Base-by-base conservation (phyloP, 2,797 vertebrate species). In the Oryzias dopingdopingensis region DNA sequence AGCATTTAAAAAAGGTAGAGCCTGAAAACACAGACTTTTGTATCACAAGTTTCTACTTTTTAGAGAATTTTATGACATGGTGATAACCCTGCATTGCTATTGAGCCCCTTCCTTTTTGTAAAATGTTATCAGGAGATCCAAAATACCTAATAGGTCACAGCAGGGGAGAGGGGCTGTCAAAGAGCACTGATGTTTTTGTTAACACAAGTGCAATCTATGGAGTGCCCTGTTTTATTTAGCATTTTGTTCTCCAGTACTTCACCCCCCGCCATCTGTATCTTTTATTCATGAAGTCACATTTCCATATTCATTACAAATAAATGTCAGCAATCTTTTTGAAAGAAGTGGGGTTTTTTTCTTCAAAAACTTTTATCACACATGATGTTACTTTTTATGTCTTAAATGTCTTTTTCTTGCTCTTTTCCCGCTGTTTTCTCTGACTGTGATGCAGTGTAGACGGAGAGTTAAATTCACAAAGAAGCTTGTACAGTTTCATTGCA, bases 401-500 rank as follows among this genome's bases (percentile, higher is more conserved):
- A 67, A 77, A 81, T 55, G 52, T 26, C 46, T 23, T 37, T 12
- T 32, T 12, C 3, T 32, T 8, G 6, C 32, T 59, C 23, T 26
- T 56, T 62, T 58, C 18, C 32, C 52, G 64, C 56, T 66, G 51
- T 56, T 49, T 60, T 44, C 59, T 46, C 17, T 56, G 0, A 68
- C 18, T 71, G 53, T 67, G 62, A 72, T 77, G 37, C 88, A 96
- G 93, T 81, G 92, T 72, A 84, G 32, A 37, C 32, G 3, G 8
- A 89, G 68, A 93, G 91, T 80, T 94, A 94, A 94, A 6, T 94
- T 94, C 67, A 94, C 93, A 49, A 94, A 93, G 85, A 77, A 79
- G 0, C 87, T 95, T 5, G 6, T 26, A 6, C 3, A 26, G 6
- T 26, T 26, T 6, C 24, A 29, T 29, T 6, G 5, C 26, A 29